Evolutionary conservation across 2,113 vertebrate genomes (phyloP).

Genomic region (Indri indri): DNA sequence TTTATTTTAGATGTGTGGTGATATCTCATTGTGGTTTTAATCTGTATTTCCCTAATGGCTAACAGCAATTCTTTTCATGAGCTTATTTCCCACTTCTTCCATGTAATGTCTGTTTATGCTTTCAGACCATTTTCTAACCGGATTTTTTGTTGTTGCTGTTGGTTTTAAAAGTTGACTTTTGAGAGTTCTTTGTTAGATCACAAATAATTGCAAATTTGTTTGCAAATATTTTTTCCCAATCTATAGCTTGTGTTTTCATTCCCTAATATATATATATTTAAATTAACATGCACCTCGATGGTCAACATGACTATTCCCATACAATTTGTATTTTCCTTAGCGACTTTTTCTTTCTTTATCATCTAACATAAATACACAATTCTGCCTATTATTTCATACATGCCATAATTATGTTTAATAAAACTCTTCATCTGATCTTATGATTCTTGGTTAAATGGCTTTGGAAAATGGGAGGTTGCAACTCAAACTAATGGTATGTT

Average conservation of each 20-base stretch:
- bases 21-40: not conserved
- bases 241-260: not conserved
- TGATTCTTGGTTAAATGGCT: not conserved
- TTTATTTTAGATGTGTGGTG: not conserved
- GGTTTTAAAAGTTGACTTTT: not conserved
- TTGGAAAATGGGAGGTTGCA: not conserved
- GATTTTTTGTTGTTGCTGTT: not conserved
- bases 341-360: not conserved
- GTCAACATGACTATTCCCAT: not conserved
- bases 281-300: not conserved
- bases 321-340: not conserved
- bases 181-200: not conserved
- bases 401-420: conserved; percentile 4
- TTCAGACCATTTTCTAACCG: not conserved
- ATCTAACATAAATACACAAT: not conserved
- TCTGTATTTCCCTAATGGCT: not conserved
- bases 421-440: not conserved
- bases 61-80: not conserved
- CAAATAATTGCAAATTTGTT: not conserved
- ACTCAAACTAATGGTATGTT: not conserved
- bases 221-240: not conserved
- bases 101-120: not conserved
- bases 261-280: not conserved
- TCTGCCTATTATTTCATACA: not conserved
- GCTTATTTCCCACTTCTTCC: not conserved